Percentiles rank a stretch among this genome's conserved stretches.
Evolutionary conservation across 2,797 vertebrate genomes (phyloP).

Genomic region (Kryptopterus vitreolus): DNA sequence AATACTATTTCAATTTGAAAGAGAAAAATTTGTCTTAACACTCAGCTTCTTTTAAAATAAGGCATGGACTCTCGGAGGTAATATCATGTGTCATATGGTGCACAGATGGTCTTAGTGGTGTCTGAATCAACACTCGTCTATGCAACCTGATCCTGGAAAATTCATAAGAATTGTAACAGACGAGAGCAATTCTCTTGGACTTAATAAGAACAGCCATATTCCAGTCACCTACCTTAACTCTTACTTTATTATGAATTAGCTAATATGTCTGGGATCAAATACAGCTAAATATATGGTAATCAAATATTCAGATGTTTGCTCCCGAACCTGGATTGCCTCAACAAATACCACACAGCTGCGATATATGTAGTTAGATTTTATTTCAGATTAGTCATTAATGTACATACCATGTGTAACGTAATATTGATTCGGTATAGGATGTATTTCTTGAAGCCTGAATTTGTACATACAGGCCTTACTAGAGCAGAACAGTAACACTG

Average conservation of each 20-base stretch:
- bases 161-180: neutral
- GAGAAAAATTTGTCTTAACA: neutral
- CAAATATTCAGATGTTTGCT: too few relatives aligned
- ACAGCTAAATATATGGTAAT: neutral
- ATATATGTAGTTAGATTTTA: neutral
- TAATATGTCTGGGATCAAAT: too few relatives aligned
- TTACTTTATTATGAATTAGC: neutral
- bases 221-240: neutral
- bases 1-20: neutral
- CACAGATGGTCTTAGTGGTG: conserved; percentile 26
- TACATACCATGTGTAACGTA: neutral
- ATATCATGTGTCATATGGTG: neutral
- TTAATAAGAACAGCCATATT: neutral
- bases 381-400: neutral
- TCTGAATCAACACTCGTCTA: neutral
- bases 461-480: conserved; percentile 67
- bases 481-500: conserved; percentile 83
- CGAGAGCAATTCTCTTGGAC: neutral
- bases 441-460: neutral
- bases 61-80: neutral
- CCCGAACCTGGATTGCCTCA: neutral
- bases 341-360: neutral
- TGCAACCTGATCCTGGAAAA: conserved; percentile 8
- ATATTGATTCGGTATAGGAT: neutral
- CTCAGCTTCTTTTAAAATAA: neutral